phyloP scores from a whole-genome alignment of 1,140 invertebrate species.

The Littorina saxatilis region DNA sequence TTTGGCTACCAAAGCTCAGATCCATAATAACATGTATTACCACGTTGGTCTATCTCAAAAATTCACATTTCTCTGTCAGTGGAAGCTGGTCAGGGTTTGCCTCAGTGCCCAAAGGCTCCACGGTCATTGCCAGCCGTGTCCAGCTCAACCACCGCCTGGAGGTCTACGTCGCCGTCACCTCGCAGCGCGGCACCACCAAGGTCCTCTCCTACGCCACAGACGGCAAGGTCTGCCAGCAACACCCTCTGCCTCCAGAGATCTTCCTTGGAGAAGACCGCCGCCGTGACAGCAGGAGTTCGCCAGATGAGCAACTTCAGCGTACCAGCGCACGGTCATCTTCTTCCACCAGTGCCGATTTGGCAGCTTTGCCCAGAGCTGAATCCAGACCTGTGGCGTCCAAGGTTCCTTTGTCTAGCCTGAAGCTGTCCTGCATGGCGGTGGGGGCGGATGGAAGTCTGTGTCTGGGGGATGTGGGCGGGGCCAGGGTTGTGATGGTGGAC shows the following conservation, averaged over 20 bases:
- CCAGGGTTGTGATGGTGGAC: slow-evolving; percentile 4
- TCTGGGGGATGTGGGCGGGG: slow-evolving; percentile 4
- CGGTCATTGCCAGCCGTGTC: background rate
- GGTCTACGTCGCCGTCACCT: background rate
- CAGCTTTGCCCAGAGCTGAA: too few species aligned
- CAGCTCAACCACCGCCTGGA: background rate
- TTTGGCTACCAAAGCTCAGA: too few species aligned
- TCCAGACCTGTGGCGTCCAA: too few species aligned
- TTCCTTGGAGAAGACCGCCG: background rate
- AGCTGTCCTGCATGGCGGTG: slow-evolving; percentile 1
- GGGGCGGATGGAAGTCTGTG: background rate
- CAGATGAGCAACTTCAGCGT: background rate
- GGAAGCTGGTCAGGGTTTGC: background rate
- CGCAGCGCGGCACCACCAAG: background rate
- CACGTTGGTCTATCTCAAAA: too few species aligned
- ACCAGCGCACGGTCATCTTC: too few species aligned
- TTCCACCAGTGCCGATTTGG: background rate
- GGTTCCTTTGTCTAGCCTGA: background rate
- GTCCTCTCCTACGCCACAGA: slow-evolving; percentile 21
- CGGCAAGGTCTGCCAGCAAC: slow-evolving; percentile 18
- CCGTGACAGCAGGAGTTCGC: background rate
- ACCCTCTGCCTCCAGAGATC: background rate
- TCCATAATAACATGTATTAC: too few species aligned
- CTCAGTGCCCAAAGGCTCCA: background rate
- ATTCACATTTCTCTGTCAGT: too few species aligned